Conservation (phyloP, 2,888 invertebrate species). For the Autographa pulchrina region DNA sequence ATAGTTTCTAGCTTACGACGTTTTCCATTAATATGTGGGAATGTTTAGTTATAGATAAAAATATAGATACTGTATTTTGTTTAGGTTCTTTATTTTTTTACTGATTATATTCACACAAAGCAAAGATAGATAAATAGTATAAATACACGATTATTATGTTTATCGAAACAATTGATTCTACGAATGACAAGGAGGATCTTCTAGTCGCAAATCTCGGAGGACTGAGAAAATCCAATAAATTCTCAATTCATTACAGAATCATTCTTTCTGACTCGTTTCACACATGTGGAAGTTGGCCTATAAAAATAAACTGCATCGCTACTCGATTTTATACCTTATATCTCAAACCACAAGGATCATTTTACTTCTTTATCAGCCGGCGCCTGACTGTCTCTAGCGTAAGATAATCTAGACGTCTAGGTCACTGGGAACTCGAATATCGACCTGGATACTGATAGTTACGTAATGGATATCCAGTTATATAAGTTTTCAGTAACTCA, state of each 20-base stretch:
- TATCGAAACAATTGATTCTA: no score
- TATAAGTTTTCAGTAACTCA: constrained; percentile 39
- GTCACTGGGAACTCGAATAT: constrained; percentile 68
- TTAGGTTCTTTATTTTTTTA: not conserved
- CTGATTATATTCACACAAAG: not conserved
- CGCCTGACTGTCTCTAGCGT: constrained; percentile 64
- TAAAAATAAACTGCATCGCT: constrained; percentile 31
- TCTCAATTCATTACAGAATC: constrained; percentile 11
- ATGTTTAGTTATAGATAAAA: not conserved
- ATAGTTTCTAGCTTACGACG: constrained; percentile 22
- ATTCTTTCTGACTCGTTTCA: constrained; percentile 20
- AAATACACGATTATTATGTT: no score
- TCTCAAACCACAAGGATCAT: not conserved
- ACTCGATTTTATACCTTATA: constrained; percentile 10
- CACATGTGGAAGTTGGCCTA: constrained; percentile 23
- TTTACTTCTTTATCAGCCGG: constrained; percentile 27
- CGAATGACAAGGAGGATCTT: not conserved
- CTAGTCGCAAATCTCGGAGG: not conserved
- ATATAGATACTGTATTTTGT: not conserved
- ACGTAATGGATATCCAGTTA: constrained; percentile 51
- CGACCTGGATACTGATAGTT: constrained; percentile 62
- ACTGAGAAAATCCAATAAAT: constrained; percentile 23
- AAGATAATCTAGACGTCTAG: constrained; percentile 67
- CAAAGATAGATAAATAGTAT: no score
- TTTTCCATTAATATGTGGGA: not conserved